These are phyloP conservation scores for Pseudococcus longispinus DNA, from an alignment of 2,888 invertebrate genomes.

Conservation along the genomic window DNA sequence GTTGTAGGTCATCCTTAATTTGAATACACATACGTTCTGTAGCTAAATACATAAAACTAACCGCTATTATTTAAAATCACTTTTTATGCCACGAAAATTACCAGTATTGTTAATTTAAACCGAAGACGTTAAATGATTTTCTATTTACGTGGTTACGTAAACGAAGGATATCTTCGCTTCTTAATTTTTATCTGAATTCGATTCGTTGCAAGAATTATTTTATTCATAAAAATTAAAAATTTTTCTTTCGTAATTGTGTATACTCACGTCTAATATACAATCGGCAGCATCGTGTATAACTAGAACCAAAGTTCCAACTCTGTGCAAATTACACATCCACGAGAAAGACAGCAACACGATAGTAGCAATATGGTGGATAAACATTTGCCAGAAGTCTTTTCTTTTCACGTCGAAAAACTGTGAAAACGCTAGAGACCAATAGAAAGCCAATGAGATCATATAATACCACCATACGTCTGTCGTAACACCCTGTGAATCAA, in stretches of 20 bases:
- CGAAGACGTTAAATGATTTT: neutral
- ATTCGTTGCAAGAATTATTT: neutral
- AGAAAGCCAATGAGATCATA: constrained; percentile 92
- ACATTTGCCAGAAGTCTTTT: constrained; percentile 98
- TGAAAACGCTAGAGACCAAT: constrained; percentile 90
- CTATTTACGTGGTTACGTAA: neutral
- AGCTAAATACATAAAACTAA: neutral
- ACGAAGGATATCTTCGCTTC: neutral
- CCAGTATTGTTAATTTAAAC: neutral
- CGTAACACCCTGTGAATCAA: constrained; percentile 73
- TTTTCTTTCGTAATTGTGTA: too few species aligned
- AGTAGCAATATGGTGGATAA: constrained; percentile 94
- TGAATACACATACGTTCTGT: neutral
- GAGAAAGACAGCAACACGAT: constrained; percentile 88
- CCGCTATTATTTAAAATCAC: neutral
- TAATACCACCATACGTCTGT: constrained; percentile 95
- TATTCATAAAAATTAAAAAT: too few species aligned
- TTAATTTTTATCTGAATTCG: neutral
- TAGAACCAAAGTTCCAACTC: constrained; percentile 88
- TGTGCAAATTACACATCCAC: constrained; percentile 92
- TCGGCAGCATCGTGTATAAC: constrained; percentile 89
- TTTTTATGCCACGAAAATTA: neutral
- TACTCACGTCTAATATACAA: constrained; percentile 80
- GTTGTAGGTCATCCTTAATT: neutral
- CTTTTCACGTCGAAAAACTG: constrained; percentile 93